Base-by-base conservation (phyloP, 2,113 vertebrate species). In the Acanthisitta chloris region DNA sequence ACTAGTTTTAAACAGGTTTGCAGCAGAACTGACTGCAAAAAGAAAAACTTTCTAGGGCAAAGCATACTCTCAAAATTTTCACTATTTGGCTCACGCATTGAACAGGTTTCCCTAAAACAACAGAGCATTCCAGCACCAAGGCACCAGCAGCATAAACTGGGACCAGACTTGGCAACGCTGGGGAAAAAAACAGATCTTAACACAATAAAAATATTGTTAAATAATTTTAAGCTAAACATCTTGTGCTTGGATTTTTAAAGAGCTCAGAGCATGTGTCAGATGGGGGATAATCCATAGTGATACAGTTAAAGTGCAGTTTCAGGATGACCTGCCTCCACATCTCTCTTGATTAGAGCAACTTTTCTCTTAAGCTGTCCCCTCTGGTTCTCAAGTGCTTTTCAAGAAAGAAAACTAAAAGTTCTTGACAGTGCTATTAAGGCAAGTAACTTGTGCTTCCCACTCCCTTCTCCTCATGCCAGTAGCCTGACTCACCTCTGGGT, bases 181-280 rank as follows among this genome's bases (percentile, higher is more conserved):
- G 13, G 42, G 58, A 2, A 25, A 79, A 64, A 82, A 78, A 5
- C 4, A 9, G 34, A 91, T 51, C 92, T 64, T 78, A 90, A 67
- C 40, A 51, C 52, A 78, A 70, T 59, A 90, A 81, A 95, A 92
- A 93, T 96, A 96, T 94, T 86, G 82, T 94, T 97, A 97, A 97
- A 96, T 97, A 96, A 96, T 97, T 97, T 97, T 96, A 59, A 96
- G 76, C 86, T 81, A 84, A 95, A 95, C 96, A 96, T 97, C 86
- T 95, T 97, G 94, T 19, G 59, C 48, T 96, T 97, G 96, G 96
- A 97, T 96, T 90, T 97, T 97, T 97, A 96, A 97, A 97, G 88
- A 96, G 96, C 96, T 96, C 61, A 49, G 88, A 92, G 88, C 2
- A 8, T 40, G 34, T 8, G 2, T 95, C 94, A 96, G 86, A 96